These are phyloP conservation scores for Rotaria magnacalcarata DNA, from an alignment of 2,888 invertebrate genomes.

Conservation along the genomic window DNA sequence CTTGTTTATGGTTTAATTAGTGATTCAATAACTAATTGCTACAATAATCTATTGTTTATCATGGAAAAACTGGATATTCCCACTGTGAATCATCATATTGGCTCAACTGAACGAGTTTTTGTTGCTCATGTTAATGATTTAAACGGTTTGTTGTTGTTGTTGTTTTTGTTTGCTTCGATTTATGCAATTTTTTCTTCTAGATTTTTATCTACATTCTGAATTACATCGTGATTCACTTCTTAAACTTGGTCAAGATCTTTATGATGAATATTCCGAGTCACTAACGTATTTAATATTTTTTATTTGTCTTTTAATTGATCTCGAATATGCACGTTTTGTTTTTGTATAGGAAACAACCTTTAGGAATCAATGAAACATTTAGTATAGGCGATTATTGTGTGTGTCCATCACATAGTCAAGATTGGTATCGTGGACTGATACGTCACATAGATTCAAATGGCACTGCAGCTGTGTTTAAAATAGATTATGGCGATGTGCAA, in stretches of 20 bases:
- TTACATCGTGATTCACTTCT: not conserved
- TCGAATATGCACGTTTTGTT: not conserved
- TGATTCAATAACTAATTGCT: not conserved
- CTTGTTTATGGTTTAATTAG: not conserved
- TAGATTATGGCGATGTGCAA: slow-evolving; percentile 17
- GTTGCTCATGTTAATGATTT: not conserved
- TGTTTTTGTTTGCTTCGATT: not conserved
- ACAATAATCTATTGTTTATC: not conserved
- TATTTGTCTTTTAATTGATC: not conserved
- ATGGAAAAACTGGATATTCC: not conserved
- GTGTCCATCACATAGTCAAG: not conserved
- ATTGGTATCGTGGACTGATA: slow-evolving; percentile 26
- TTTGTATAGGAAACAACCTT: not conserved
- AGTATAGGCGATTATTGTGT: slow-evolving; percentile 15
- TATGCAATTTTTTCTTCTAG: not conserved
- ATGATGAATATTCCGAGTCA: not conserved
- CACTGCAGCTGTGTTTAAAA: not conserved
- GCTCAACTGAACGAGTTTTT: slow-evolving; percentile 12
- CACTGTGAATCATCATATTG: not conserved
- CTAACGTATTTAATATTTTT: not conserved
- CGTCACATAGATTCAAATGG: not conserved
- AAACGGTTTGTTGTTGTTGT: not conserved
- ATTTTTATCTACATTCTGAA: slow-evolving; percentile 18
- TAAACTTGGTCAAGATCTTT: not conserved
- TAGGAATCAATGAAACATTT: not conserved